Conservation (phyloP, 2,797 vertebrate species). For the Ctenopoma multispine region DNA sequence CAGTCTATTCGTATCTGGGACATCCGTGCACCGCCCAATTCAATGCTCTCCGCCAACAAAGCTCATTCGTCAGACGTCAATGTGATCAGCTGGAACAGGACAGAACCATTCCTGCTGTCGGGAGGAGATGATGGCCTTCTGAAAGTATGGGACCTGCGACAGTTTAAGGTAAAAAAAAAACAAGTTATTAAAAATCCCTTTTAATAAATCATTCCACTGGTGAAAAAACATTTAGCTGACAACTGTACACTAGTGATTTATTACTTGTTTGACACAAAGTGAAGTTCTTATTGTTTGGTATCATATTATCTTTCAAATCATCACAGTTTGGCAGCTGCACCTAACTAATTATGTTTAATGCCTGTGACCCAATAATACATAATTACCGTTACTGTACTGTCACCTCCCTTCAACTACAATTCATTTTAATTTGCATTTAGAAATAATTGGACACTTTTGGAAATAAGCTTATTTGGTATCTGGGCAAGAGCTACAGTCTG, state of each 20-base stretch:
- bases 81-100: slow-evolving; percentile 92
- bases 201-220: background rate
- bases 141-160: slow-evolving; percentile 93
- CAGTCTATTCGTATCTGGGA: slow-evolving; percentile 92
- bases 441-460: background rate
- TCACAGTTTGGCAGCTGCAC: background rate
- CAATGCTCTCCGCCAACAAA: slow-evolving; percentile 87
- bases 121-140: slow-evolving; percentile 92
- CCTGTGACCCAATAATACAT: slow-evolving; percentile 7
- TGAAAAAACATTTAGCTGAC: background rate
- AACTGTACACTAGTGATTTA: background rate
- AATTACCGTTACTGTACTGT: background rate
- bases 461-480: background rate
- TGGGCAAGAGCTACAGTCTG: background rate
- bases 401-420: background rate
- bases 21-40: slow-evolving; percentile 88
- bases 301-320: slow-evolving; percentile 9
- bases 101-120: slow-evolving; percentile 91
- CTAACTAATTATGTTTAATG: slow-evolving; percentile 23
- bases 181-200: background rate
- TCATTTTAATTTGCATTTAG: background rate
- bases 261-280: background rate
- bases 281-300: slow-evolving; percentile 4
- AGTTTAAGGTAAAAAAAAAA: slow-evolving; percentile 86
- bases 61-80: slow-evolving; percentile 91